Conservation (phyloP, 2,797 vertebrate species). For the Sebastes jordani region DNA sequence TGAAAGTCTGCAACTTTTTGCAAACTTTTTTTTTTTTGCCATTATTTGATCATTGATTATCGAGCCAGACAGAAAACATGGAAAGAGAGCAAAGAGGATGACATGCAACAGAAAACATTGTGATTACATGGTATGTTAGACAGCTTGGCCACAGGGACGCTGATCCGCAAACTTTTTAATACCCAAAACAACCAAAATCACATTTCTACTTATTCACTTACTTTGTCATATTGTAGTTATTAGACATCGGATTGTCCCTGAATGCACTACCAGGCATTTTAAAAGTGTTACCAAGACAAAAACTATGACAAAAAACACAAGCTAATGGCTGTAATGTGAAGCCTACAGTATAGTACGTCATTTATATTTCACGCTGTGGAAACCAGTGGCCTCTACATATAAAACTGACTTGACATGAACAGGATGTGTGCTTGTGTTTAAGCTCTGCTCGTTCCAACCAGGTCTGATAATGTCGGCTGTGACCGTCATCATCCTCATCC, state of each 20-base stretch:
- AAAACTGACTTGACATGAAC: neutral
- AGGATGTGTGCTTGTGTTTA: neutral
- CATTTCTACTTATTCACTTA: neutral
- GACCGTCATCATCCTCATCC: constrained; percentile 94
- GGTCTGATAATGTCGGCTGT: constrained; percentile 96
- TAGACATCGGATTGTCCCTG: neutral
- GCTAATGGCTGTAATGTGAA: neutral
- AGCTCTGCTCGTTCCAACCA: constrained; percentile 46
- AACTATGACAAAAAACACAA: neutral
- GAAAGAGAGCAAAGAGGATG: neutral
- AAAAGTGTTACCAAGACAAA: neutral
- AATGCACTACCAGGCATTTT: neutral
- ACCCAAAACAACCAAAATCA: neutral
- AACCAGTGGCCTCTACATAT: neutral
- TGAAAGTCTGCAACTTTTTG: neutral
- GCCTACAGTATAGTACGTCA: no score
- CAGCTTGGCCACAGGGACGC: neutral
- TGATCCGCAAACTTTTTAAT: no score
- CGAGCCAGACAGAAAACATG: neutral
- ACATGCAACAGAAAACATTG: neutral
- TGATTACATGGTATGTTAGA: neutral
- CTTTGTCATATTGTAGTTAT: neutral
- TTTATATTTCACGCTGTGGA: neutral
- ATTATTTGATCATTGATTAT: neutral
- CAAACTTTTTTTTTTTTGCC: no score